phyloP scores from a whole-genome alignment of 2,113 vertebrate species.

The Pionites leucogaster region DNA sequence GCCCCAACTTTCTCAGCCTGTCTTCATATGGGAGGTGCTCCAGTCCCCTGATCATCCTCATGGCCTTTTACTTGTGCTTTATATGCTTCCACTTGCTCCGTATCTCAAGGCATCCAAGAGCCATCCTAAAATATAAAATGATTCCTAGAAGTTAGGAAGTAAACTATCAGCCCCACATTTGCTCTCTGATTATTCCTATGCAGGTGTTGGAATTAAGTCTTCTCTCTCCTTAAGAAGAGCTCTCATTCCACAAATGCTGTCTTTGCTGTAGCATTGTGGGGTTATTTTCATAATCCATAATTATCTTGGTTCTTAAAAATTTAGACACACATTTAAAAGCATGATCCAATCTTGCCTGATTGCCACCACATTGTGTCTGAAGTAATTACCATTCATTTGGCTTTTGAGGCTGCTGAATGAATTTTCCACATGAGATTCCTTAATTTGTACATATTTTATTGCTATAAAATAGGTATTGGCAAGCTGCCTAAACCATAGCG shows the following conservation, averaged over 20 bases:
- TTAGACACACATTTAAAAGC: constrained; percentile 82
- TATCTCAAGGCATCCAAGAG: background rate
- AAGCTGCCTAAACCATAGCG: constrained; percentile 73
- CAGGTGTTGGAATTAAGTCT: constrained; percentile 59
- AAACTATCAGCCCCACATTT: background rate
- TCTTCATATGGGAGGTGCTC: no score
- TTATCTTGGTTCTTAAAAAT: constrained; percentile 81
- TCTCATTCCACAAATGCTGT: constrained; percentile 61
- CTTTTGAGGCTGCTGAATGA: constrained; percentile 86
- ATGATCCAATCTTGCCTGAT: constrained; percentile 87
- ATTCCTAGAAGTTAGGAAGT: background rate
- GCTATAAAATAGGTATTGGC: constrained; percentile 83
- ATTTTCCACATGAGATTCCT: constrained; percentile 87
- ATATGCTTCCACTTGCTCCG: background rate
- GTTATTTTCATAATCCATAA: constrained; percentile 84
- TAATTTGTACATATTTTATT: constrained; percentile 88
- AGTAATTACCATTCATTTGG: constrained; percentile 89
- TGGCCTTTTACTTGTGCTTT: background rate
- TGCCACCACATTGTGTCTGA: constrained; percentile 83
- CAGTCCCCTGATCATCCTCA: no score
- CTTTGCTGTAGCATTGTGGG: constrained; percentile 69
- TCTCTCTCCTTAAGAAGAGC: constrained; percentile 49
- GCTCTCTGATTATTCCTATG: background rate
- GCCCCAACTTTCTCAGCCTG: no score
- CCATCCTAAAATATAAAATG: background rate